Evolutionary conservation across 2,797 vertebrate genomes (phyloP).

Genomic region (Cygnus olor): DNA sequence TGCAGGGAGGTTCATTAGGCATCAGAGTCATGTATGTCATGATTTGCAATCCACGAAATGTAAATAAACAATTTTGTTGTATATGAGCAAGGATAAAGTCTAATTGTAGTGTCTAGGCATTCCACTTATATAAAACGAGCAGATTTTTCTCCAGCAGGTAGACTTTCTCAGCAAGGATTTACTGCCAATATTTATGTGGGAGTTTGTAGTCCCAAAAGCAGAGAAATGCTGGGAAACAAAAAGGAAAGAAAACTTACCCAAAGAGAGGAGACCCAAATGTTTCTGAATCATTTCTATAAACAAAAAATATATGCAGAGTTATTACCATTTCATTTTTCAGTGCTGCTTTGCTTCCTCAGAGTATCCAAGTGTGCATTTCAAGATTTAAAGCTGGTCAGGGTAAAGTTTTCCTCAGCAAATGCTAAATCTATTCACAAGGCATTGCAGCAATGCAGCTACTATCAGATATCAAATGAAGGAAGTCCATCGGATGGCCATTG

Average conservation of each 20-base stretch:
- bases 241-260: not conserved
- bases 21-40: not conserved
- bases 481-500: not conserved
- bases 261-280: conserved; percentile 9
- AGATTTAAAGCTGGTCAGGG: not conserved
- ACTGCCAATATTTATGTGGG: not conserved
- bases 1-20: not conserved
- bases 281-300: conserved; percentile 2
- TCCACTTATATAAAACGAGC: not conserved
- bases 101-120: not conserved
- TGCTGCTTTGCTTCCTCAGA: not conserved
- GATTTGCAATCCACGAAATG: not conserved
- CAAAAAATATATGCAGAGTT: conserved; percentile 4
- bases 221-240: conserved; percentile 10
- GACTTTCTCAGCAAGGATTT: not conserved
- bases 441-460: not conserved
- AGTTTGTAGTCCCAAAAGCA: not conserved
- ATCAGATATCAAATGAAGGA: not conserved
- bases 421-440: conserved; percentile 11
- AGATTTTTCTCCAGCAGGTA: conserved; percentile 38
- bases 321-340: conserved; percentile 28
- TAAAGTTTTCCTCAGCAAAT: conserved; percentile 23
- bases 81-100: not conserved
- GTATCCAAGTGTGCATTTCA: not conserved
- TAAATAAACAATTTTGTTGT: not conserved